Base-by-base conservation (phyloP, 1,140 invertebrate genomes). In the Drosophila ogumai region DNA sequence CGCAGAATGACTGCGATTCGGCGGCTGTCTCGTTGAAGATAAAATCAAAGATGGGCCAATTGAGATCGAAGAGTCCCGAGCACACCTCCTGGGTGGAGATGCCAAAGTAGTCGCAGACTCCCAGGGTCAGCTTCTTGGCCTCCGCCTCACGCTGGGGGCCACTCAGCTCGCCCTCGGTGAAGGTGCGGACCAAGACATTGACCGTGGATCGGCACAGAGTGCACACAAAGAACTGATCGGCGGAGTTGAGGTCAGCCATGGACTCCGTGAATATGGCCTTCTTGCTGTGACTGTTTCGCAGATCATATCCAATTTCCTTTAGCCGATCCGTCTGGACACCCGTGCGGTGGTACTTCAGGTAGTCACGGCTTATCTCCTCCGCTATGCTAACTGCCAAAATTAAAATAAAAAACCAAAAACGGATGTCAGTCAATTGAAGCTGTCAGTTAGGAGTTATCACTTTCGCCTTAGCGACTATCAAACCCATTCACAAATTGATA, bases 151-250 rank as follows among this genome's bases (percentile, higher is more conserved):
- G 69, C 28, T 84, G 31, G 1, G 85, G 69, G 0, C 81, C 84
- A 36, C 56, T 84, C 0, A 88, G 25, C 19, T 91, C 82, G 0
- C 87, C 76, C 12, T 78, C 28, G 17, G 74, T 72, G 15, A 94
- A 82, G 1, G 93, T 81, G 22, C 90, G 61, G 0, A 94, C 85
- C 1, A 94, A 65, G 4, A 92, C 84, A 38, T 85, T 90, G 6
- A 94, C 75, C 6, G 93, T 64, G 28, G 93, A 92, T 2, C 93
- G 91, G 57, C 95, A 95, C 49, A 94, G 54, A 19, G 93, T 88
- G 63, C 95, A 95, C 9, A 93, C 92, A 6, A 93, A 64, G 34
- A 57, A 82, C 63, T 84, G 80, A 78, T 90, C 82, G 0, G 41
- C 25, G 0, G 72, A 32, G 8, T 59, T 69, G 9, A 91, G 25